phyloP scores from a whole-genome alignment of 2,888 invertebrate genomes.

The Gnatocerus cornutus region DNA sequence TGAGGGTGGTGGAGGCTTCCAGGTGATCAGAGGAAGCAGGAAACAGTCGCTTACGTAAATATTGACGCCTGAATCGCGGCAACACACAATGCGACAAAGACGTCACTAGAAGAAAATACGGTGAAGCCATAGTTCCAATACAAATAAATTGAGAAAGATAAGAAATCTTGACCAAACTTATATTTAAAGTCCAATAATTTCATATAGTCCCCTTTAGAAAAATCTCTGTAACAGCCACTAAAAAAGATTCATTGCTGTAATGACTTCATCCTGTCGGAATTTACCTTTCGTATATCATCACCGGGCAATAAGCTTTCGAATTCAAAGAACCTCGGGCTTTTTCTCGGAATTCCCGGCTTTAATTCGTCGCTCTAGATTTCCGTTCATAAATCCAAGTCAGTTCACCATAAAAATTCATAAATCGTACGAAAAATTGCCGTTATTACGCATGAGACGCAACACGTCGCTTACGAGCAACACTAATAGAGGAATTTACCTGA shows the following conservation, averaged over 20 bases:
- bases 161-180: too few relatives aligned
- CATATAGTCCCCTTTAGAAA: too few relatives aligned
- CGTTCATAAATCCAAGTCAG: slow-evolving; percentile 5
- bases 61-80: background rate
- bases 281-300: slow-evolving; percentile 43
- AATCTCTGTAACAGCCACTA: background rate
- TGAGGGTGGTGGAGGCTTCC: background rate
- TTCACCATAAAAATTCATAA: slow-evolving; percentile 19
- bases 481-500: slow-evolving; percentile 32
- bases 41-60: background rate
- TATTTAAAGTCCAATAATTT: too few relatives aligned
- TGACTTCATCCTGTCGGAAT: slow-evolving; percentile 34
- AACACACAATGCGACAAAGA: too few relatives aligned
- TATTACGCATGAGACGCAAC: slow-evolving; percentile 9
- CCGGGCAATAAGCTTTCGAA: slow-evolving; percentile 30
- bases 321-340: slow-evolving; percentile 24
- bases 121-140: too few relatives aligned
- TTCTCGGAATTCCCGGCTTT: background rate
- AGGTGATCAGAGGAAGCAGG: background rate
- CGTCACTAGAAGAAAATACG: too few relatives aligned
- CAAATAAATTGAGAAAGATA: too few relatives aligned
- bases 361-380: too few relatives aligned
- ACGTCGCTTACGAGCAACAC: slow-evolving; percentile 24
- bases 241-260: slow-evolving; percentile 43
- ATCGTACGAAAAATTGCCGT: slow-evolving; percentile 15